These are phyloP conservation scores for Bergia sp. DNA, from an alignment of 92 coral and sea anemone species.

Conservation along the genomic window DNA sequence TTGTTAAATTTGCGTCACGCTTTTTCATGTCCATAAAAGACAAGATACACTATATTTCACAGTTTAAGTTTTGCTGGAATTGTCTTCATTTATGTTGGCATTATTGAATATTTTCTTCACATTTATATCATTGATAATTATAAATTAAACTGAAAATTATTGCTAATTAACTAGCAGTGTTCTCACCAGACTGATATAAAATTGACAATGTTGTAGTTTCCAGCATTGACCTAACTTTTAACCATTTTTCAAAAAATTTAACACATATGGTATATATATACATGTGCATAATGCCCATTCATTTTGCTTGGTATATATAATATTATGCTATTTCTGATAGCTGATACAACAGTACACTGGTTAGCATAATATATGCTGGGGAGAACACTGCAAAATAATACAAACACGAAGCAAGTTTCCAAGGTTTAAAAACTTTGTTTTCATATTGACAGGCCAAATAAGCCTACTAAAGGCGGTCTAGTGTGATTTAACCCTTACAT, in stretches of 20 bases:
- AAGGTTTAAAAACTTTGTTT: constrained; percentile 43
- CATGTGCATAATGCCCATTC: no score
- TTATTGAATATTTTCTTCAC: neutral
- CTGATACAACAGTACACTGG: neutral
- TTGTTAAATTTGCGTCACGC: no score
- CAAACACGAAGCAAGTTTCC: neutral
- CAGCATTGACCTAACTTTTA: neutral
- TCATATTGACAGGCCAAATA: constrained; percentile 51
- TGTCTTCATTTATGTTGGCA: neutral
- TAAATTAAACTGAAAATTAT: neutral
- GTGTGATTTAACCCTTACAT: constrained; percentile 45
- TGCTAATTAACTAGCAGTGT: constrained; percentile 1
- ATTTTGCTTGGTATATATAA: neutral
- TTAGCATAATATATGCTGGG: neutral
- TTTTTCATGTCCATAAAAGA: no score
- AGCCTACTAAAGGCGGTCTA: constrained; percentile 41
- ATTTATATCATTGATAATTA: neutral
- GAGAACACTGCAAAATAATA: constrained; percentile 1
- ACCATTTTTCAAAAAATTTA: neutral
- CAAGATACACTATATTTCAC: no score
- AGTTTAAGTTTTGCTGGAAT: no score
- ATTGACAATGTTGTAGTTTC: neutral
- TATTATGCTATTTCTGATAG: neutral
- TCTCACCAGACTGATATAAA: neutral
- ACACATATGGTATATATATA: neutral